Evolutionary conservation across 2,113 vertebrate species (phyloP).

Genomic region (Otis tarda): DNA sequence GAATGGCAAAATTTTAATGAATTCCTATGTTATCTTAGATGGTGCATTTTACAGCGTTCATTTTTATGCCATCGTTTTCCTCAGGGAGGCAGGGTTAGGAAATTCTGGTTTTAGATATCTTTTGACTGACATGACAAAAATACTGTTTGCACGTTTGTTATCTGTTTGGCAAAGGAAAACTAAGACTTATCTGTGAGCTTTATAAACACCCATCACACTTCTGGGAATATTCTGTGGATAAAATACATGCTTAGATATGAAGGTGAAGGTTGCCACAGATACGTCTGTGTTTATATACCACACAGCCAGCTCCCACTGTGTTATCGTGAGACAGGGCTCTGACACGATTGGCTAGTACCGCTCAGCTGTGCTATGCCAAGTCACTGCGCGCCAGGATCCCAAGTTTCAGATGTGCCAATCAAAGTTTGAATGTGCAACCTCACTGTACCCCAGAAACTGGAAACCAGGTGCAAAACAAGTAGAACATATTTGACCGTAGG

Average conservation of each 20-base stretch:
- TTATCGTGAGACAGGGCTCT: not conserved
- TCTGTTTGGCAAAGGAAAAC: slow-evolving; percentile 35
- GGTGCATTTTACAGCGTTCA: not conserved
- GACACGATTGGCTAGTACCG: not conserved
- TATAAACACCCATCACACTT: slow-evolving; percentile 32
- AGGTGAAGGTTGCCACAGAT: slow-evolving; percentile 26
- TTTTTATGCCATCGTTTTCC: slow-evolving; percentile 12
- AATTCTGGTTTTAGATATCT: slow-evolving; percentile 37
- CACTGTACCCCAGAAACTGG: not conserved
- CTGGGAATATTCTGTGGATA: slow-evolving; percentile 30
- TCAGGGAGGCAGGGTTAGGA: slow-evolving; percentile 22
- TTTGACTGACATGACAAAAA: slow-evolving; percentile 49
- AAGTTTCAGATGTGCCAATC: not conserved
- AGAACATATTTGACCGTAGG: not conserved
- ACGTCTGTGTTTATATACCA: not conserved
- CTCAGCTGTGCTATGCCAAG: not conserved
- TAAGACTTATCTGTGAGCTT: slow-evolving; percentile 37
- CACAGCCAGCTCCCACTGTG: not conserved
- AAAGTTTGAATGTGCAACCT: not conserved
- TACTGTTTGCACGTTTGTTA: slow-evolving; percentile 30
- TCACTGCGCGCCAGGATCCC: not conserved
- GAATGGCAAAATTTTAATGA: not conserved
- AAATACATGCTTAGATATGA: slow-evolving; percentile 2
- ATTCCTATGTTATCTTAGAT: slow-evolving; percentile 2
- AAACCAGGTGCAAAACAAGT: not conserved